These are phyloP conservation scores for Solenopsis invicta DNA, from an alignment of 1,140 invertebrate genomes.

Conservation along the genomic window DNA sequence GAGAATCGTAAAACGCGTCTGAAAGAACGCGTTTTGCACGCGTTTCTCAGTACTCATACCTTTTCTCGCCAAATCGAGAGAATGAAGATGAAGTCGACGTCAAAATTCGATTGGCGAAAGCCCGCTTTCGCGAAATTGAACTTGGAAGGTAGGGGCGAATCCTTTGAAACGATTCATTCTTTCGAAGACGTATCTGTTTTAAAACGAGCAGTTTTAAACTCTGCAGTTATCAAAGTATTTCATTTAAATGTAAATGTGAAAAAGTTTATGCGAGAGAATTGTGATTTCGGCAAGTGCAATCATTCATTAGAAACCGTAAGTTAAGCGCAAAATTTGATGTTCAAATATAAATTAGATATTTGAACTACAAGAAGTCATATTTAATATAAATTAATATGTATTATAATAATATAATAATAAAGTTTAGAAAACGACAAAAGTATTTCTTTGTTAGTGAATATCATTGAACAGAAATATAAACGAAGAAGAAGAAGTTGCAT, in stretches of 20 bases:
- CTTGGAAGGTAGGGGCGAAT: background rate
- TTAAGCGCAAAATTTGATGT: background rate
- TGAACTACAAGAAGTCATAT: background rate
- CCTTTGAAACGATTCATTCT: background rate
- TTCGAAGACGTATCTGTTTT: background rate
- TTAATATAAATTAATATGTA: background rate
- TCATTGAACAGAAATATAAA: background rate
- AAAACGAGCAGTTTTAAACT: background rate
- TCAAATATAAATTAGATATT: background rate
- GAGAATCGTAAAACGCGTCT: slow-evolving; percentile 42
- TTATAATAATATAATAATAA: slow-evolving; percentile 11
- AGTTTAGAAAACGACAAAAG: too few species aligned
- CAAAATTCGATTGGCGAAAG: slow-evolving; percentile 29
- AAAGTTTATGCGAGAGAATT: background rate
- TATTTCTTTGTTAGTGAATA: background rate
- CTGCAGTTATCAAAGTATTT: background rate
- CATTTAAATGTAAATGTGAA: background rate
- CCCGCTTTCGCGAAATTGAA: slow-evolving; percentile 33
- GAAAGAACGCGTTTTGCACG: slow-evolving; percentile 1
- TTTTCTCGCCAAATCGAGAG: background rate
- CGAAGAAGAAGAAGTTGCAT: background rate
- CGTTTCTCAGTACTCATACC: background rate
- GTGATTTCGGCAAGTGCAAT: background rate
- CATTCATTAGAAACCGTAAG: background rate
- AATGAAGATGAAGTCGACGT: slow-evolving; percentile 32